Conservation (phyloP, 1,140 invertebrate genomes). For the Drosophila subobscura region DNA sequence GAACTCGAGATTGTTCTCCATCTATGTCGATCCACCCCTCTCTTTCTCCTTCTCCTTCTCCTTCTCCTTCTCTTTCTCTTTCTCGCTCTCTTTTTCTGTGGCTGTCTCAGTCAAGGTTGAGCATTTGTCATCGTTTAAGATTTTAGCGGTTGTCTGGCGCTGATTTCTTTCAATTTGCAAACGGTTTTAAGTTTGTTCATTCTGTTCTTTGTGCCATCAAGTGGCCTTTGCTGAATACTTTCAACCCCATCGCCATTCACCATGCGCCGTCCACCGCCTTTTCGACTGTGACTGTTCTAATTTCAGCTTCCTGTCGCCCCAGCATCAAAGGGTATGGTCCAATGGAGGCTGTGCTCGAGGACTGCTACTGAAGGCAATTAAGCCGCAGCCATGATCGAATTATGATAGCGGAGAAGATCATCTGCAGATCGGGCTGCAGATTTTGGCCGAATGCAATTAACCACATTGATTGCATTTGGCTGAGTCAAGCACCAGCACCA, state of each 20-base stretch:
- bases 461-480: slow-evolving; percentile 62
- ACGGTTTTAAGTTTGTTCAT: slow-evolving; percentile 56
- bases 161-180: slow-evolving; percentile 76
- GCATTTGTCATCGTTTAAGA: slow-evolving; percentile 69
- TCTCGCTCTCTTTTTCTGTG: neutral
- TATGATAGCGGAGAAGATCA: slow-evolving; percentile 58
- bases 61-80: neutral
- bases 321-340: slow-evolving; percentile 37
- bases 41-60: no score
- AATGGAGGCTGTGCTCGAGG: slow-evolving; percentile 6
- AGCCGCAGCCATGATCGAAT: slow-evolving; percentile 56
- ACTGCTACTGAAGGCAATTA: slow-evolving; percentile 34
- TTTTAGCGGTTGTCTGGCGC: slow-evolving; percentile 50
- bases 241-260: slow-evolving; percentile 1
- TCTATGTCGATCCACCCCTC: no score
- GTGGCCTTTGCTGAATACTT: slow-evolving; percentile 51
- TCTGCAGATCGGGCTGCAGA: slow-evolving; percentile 13
- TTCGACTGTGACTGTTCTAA: slow-evolving; percentile 21
- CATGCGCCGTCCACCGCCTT: neutral
- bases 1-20: slow-evolving; percentile 17
- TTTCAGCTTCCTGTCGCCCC: slow-evolving; percentile 50
- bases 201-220: slow-evolving; percentile 32
- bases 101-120: slow-evolving; percentile 56
- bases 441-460: slow-evolving; percentile 67
- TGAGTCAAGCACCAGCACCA: neutral